Percentiles rank a stretch among this genome's conserved stretches.
Conservation (phyloP, 2,888 invertebrate species). For the Sminthurides aquaticus region DNA sequence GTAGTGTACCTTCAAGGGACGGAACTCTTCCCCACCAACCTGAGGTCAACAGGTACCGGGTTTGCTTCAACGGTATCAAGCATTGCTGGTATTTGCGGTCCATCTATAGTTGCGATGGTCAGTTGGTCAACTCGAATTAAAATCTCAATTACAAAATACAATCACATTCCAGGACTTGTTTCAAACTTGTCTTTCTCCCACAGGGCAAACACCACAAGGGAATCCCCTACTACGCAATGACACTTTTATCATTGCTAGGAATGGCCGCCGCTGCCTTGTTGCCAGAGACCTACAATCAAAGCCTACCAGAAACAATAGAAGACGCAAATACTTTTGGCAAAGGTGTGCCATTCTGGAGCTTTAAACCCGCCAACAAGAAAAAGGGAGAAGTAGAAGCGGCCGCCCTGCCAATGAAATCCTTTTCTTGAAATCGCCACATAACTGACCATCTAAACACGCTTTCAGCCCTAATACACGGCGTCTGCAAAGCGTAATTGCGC, state of each 20-base stretch:
- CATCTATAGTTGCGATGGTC: constrained; percentile 58
- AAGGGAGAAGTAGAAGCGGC: background rate
- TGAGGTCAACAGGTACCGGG: constrained; percentile 59
- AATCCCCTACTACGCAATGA: too few relatives aligned
- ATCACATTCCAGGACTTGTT: too few relatives aligned
- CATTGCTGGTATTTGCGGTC: constrained; percentile 54
- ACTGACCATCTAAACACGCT: too few relatives aligned
- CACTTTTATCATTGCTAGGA: constrained; percentile 27
- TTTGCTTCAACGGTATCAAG: constrained; percentile 55
- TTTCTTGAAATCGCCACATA: background rate
- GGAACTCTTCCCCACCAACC: constrained; percentile 61
- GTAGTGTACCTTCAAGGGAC: constrained; percentile 56
- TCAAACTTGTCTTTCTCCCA: too few relatives aligned
- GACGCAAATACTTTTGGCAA: constrained; percentile 57
- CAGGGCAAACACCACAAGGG: too few relatives aligned
- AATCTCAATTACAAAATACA: too few relatives aligned
- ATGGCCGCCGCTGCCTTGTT: constrained; percentile 51
- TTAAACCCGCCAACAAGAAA: constrained; percentile 22
- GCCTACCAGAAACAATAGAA: constrained; percentile 58
- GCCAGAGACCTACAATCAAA: constrained; percentile 59
- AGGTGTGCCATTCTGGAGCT: constrained; percentile 46
- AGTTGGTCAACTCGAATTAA: too few relatives aligned
- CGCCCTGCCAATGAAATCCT: background rate
- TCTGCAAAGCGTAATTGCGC: too few relatives aligned
- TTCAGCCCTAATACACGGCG: background rate